These are phyloP conservation scores for Tribolium castaneum DNA, from an alignment of 1,140 invertebrate genomes.

Conservation along the genomic window DNA sequence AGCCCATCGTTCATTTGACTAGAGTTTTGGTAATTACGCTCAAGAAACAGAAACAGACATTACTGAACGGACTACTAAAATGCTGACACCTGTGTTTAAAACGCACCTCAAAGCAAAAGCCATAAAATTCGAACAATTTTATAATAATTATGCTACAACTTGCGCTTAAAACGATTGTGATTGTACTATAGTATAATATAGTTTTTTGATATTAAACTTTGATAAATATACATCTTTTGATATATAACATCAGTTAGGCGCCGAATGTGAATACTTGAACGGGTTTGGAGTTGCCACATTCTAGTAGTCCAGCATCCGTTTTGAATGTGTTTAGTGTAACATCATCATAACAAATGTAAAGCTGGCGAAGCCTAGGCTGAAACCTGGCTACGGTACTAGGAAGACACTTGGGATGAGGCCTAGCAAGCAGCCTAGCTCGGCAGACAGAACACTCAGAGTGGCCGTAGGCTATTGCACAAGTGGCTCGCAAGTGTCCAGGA, in stretches of 20 bases:
- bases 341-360: slow-evolving; percentile 40
- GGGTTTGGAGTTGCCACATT: background rate
- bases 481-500: slow-evolving; percentile 58
- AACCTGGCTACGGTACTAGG: slow-evolving; percentile 53
- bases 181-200: background rate
- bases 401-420: slow-evolving; percentile 57
- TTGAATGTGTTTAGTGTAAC: slow-evolving; percentile 6
- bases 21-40: slow-evolving; percentile 50
- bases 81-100: slow-evolving; percentile 14
- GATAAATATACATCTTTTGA: slow-evolving; percentile 6
- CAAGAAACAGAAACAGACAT: slow-evolving; percentile 36
- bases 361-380: slow-evolving; percentile 45
- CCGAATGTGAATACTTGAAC: background rate
- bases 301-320: background rate
- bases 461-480: slow-evolving; percentile 52
- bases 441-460: slow-evolving; percentile 46
- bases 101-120: slow-evolving; percentile 10
- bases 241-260: background rate
- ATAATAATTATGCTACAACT: slow-evolving; percentile 1
- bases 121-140: background rate
- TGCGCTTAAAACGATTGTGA: slow-evolving; percentile 6
- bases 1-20: slow-evolving; percentile 37
- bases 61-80: slow-evolving; percentile 25
- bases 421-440: slow-evolving; percentile 50
- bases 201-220: background rate